These are phyloP conservation scores for Trichogramma pretiosum DNA, from an alignment of 1,140 invertebrate species.

Conservation along the genomic window DNA sequence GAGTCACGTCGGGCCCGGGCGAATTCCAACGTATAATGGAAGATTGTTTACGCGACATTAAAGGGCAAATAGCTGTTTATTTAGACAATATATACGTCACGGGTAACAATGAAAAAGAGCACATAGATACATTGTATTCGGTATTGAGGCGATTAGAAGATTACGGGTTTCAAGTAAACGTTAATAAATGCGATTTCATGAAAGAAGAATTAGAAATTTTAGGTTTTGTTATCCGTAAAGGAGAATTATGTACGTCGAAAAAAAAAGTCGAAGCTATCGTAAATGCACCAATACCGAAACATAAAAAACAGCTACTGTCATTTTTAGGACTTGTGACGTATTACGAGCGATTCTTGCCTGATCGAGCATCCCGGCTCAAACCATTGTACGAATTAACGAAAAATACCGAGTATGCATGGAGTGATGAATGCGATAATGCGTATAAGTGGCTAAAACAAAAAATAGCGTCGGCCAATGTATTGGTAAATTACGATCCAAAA, in stretches of 20 bases:
- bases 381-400: slow-evolving; percentile 9
- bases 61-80: slow-evolving; percentile 17
- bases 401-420: slow-evolving; percentile 12
- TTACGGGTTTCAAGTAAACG: neutral
- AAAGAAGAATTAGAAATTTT: slow-evolving; percentile 26
- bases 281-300: slow-evolving; percentile 21
- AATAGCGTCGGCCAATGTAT: slow-evolving; percentile 21
- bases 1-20: slow-evolving; percentile 20
- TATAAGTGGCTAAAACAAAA: slow-evolving; percentile 23
- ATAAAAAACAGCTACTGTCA: slow-evolving; percentile 23
- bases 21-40: neutral
- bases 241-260: slow-evolving; percentile 22
- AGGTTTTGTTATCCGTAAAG: slow-evolving; percentile 24
- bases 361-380: slow-evolving; percentile 9
- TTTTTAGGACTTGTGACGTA: slow-evolving; percentile 26
- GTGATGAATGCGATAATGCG: slow-evolving; percentile 19
- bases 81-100: slow-evolving; percentile 30
- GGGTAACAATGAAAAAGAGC: slow-evolving; percentile 19
- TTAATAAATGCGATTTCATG: slow-evolving; percentile 1
- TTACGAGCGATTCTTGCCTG: slow-evolving; percentile 22
- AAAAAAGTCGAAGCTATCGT: slow-evolving; percentile 26
- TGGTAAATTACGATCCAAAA: slow-evolving; percentile 20
- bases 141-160: slow-evolving; percentile 5
- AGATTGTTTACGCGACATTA: neutral
- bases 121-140: slow-evolving; percentile 22